Conservation (phyloP, 2,888 invertebrate genomes). For the Tenthredo distinguenda region DNA sequence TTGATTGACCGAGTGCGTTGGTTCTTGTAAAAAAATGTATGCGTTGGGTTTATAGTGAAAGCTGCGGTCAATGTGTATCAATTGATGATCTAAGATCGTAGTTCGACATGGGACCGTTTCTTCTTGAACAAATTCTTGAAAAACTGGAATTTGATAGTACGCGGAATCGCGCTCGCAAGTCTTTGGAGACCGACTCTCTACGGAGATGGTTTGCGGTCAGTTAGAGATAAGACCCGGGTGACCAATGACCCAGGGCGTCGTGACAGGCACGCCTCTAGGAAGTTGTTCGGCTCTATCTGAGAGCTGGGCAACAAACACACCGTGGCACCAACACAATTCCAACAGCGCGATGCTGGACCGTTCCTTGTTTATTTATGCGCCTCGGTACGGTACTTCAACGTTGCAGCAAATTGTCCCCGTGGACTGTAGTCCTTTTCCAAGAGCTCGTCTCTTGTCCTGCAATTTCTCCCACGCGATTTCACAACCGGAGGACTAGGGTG, state of each 20-base stretch:
- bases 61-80: not conserved
- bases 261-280: constrained; percentile 76
- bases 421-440: constrained; percentile 14
- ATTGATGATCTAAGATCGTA: not conserved
- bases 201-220: constrained; percentile 68
- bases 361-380: constrained; percentile 54
- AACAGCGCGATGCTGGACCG: constrained; percentile 36
- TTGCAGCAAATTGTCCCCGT: constrained; percentile 53
- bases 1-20: not conserved
- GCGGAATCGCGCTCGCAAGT: constrained; percentile 2
- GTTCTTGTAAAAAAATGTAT: not conserved
- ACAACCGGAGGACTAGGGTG: constrained; percentile 6
- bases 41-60: not conserved
- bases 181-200: not conserved
- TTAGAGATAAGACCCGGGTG: constrained; percentile 70
- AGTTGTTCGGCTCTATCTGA: constrained; percentile 67
- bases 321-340: constrained; percentile 46
- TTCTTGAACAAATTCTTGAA: not conserved
- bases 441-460: constrained; percentile 26
- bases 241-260: constrained; percentile 75
- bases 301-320: constrained; percentile 26
- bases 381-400: constrained; percentile 49
- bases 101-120: constrained; percentile 4
- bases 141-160: constrained; percentile 21
- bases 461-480: constrained; percentile 44